Conservation (phyloP, 1,140 invertebrate species). For the Drosophila novamexicana region DNA sequence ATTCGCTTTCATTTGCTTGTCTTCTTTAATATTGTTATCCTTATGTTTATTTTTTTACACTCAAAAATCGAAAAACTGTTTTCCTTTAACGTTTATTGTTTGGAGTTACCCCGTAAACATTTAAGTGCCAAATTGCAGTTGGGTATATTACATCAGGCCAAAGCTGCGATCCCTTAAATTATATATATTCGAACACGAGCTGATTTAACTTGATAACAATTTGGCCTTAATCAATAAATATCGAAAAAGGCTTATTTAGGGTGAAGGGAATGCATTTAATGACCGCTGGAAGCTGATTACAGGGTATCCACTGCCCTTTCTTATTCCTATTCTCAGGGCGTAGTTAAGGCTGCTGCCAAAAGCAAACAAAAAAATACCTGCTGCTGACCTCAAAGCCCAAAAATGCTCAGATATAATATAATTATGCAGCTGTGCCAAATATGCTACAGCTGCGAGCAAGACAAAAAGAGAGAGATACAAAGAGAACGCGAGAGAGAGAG, state of each 20-base stretch:
- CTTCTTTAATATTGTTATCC: constrained; percentile 10
- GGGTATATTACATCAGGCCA: too few species aligned
- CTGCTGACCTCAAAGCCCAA: constrained; percentile 26
- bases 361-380: not conserved
- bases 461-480: not conserved
- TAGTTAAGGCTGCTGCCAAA: constrained; percentile 1
- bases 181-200: too few species aligned
- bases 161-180: too few species aligned
- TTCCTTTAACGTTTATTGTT: constrained; percentile 24
- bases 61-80: constrained; percentile 3
- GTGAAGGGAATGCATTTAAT: not conserved
- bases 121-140: not conserved
- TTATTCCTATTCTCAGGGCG: not conserved
- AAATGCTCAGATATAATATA: constrained; percentile 53
- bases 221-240: too few species aligned
- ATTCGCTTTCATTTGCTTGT: constrained; percentile 17
- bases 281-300: not conserved
- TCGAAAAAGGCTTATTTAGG: too few species aligned
- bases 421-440: constrained; percentile 59
- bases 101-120: not conserved
- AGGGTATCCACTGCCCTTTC: not conserved
- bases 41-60: constrained; percentile 3
- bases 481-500: constrained; percentile 7
- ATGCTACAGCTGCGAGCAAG: constrained; percentile 45
- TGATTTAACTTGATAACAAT: too few species aligned